Percentiles rank a stretch among this genome's conserved stretches.
Conservation (phyloP, 2,888 invertebrate species). For the Exocentrus adspersus region DNA sequence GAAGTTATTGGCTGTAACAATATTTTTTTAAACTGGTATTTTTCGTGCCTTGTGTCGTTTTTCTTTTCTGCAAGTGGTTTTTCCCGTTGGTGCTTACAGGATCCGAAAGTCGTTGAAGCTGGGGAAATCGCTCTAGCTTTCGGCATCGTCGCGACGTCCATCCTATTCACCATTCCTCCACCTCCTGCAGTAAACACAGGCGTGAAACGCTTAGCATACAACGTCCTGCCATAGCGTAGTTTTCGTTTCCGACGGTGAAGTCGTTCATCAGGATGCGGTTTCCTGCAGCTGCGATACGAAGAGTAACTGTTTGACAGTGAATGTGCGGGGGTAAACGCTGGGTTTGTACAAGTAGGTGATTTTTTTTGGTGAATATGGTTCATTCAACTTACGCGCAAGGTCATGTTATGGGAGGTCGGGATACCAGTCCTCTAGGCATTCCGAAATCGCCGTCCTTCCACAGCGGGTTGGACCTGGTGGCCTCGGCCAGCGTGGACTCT, state of each 20-base stretch:
- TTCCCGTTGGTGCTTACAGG: not conserved
- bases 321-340: slow-evolving; percentile 4
- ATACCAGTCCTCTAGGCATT: slow-evolving; percentile 65
- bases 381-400: slow-evolving; percentile 63
- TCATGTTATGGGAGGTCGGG: slow-evolving; percentile 60
- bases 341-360: not conserved
- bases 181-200: slow-evolving; percentile 17
- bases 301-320: slow-evolving; percentile 10
- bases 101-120: not conserved
- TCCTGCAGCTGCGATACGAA: too few relatives aligned
- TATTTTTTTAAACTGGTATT: too few relatives aligned
- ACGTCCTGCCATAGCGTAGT: too few relatives aligned
- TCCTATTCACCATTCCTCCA: slow-evolving; percentile 12
- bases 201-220: slow-evolving; percentile 14
- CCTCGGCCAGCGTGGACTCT: slow-evolving; percentile 66
- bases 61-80: too few relatives aligned
- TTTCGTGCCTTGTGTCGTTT: too few relatives aligned
- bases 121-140: not conserved
- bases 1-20: too few relatives aligned
- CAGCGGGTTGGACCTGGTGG: slow-evolving; percentile 84
- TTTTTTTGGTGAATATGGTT: slow-evolving; percentile 55
- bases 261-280: not conserved
- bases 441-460: slow-evolving; percentile 91
- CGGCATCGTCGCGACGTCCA: slow-evolving; percentile 24
- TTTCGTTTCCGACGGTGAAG: slow-evolving; percentile 14